A percentile compares a stretch with the other conserved stretches of the same genome.
These are phyloP conservation scores for Oreochromis aureus DNA, from an alignment of 2,113 vertebrate genomes.

Conservation along the genomic window DNA sequence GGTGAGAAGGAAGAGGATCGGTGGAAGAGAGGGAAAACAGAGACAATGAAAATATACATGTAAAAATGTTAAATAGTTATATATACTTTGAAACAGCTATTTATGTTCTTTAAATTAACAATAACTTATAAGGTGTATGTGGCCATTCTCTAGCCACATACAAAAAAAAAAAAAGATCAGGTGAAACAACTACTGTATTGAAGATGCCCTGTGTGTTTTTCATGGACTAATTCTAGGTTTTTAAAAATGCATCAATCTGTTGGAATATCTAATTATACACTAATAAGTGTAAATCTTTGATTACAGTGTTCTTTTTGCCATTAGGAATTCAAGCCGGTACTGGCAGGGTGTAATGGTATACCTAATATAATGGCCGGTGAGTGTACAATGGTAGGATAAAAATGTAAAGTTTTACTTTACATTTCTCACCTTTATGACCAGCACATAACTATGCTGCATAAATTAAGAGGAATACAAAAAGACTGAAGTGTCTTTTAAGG, in stretches of 20 bases:
- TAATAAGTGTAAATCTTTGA: background rate
- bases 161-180: accelerated
- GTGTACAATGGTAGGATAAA: background rate
- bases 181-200: background rate
- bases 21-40: background rate
- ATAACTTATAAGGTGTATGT: too few relatives aligned
- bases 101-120: too few relatives aligned
- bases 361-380: background rate
- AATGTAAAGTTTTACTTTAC: background rate
- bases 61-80: background rate
- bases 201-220: background rate
- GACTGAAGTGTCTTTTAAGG: background rate
- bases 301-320: background rate
- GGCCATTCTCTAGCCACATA: too few relatives aligned
- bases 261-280: background rate
- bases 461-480: background rate
- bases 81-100: background rate
- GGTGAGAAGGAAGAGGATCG: background rate
- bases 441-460: background rate
- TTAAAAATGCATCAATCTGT: background rate
- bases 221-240: background rate
- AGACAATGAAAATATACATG: background rate
- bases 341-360: background rate
- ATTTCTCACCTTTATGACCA: background rate
- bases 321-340: background rate